Evolutionary conservation across 2,797 vertebrate genomes (phyloP).

Genomic region (Sebastes hopkinsi): DNA sequence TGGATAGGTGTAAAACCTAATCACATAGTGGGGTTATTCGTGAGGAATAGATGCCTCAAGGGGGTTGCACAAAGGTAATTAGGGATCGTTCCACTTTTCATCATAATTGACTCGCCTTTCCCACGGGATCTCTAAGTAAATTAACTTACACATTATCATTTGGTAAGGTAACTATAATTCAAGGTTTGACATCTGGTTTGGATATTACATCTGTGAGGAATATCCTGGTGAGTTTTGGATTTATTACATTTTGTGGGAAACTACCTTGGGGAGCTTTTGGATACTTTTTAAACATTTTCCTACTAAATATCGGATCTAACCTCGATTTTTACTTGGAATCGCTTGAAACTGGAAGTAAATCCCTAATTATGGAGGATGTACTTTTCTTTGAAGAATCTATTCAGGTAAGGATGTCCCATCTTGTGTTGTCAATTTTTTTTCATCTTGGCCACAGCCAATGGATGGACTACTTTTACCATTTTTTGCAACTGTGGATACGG

Average conservation of each 20-base stretch:
- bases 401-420: slow-evolving; percentile 55
- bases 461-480: slow-evolving; percentile 74
- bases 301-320: slow-evolving; percentile 76
- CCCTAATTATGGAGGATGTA: slow-evolving; percentile 70
- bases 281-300: slow-evolving; percentile 73
- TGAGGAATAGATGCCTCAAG: slow-evolving; percentile 80
- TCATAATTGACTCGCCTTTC: slow-evolving; percentile 80
- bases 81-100: slow-evolving; percentile 82
- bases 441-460: slow-evolving; percentile 49
- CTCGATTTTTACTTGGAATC: slow-evolving; percentile 67
- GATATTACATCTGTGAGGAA: slow-evolving; percentile 84
- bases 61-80: slow-evolving; percentile 79
- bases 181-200: slow-evolving; percentile 82
- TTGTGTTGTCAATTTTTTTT: slow-evolving; percentile 32
- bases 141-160: slow-evolving; percentile 76
- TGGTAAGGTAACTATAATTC: slow-evolving; percentile 81
- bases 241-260: slow-evolving; percentile 77
- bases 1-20: slow-evolving; percentile 79
- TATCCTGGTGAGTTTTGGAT: slow-evolving; percentile 84
- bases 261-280: slow-evolving; percentile 77
- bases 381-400: slow-evolving; percentile 53
- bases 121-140: slow-evolving; percentile 77
- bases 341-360: slow-evolving; percentile 78
- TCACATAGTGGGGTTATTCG: slow-evolving; percentile 91
- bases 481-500: slow-evolving; percentile 74